Base-by-base conservation (phyloP, 2,888 invertebrate species). In the Tachina fera region DNA sequence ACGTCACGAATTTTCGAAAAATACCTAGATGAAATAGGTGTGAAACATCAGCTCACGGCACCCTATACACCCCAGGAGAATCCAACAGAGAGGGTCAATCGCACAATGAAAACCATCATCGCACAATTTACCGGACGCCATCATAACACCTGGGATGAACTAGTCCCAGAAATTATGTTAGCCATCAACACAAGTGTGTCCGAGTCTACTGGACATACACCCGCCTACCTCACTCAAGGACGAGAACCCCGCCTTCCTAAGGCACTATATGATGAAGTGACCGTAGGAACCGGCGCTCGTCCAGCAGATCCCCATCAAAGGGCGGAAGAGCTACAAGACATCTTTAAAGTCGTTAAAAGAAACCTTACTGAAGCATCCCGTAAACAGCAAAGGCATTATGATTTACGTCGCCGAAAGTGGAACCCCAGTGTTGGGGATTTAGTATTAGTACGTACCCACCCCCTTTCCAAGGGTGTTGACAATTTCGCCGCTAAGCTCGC, bases 401-500 rank as follows among this genome's bases (percentile, higher is more conserved):
- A 67, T 22, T 47, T 67, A 31, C 47, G 47, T 13, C 47, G 31
- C 5, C 13, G 65, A 8, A 16, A 45, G 10, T 67, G 65, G 65
- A 45, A 71, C 16, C 53, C 53, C 8, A 53, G 19, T 10, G 11
- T 53, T 9, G 39, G 39, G 6, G 58, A 58, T 3, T 39, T 1
- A 9, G 58, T 39, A 0, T 47, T 9, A 8, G 58, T 9, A 45
- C 31, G n/a, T 11, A 13, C 58, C 1, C 45, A 71, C 39, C 61
- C 39, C 14, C 39, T 74, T 3, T 74, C 61, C 9, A 61, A 41
- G 1, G 51, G 51, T 9, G 39, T n/a, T 1, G 71, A 58, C 0
- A 58, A 14, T 14, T 71, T 71, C n/a, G 71, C 31, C 3, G 71
- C 45, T 3, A 71, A 58, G 43, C 10, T 71, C 10, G 71, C 71